Evolutionary conservation across 2,888 invertebrate genomes (phyloP), one percentile per base, ranked within the genome.

Genomic region (Agrotis puta): DNA sequence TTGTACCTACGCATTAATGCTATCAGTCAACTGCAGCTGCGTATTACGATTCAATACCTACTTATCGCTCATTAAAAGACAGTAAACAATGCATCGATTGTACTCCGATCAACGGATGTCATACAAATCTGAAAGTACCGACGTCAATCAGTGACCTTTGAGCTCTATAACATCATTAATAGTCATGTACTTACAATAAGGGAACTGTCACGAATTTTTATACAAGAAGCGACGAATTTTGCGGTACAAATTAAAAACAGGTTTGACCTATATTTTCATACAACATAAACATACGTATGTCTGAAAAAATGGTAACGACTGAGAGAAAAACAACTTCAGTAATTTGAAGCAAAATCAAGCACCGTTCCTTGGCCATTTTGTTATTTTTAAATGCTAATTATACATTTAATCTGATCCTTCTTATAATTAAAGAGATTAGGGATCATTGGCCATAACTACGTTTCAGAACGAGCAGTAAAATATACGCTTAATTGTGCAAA

Each of bases 81-180:
- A n/a, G 50, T 47, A 74, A 74, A 80, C 80, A 77, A 78, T 74
- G 27, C 43, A 13, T 6, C 14, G 51, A 58, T 65, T 54, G 62
- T 74, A 74, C 51, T 27, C 16, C 47, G 20, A 14, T 47, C 68
- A 50, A 14, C 57, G 45, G 56, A 76, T 64, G 81, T 61, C 63
- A 56, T 53, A 61, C 33, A 48, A 61, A 77, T 67, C 54, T 24
- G 9, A 48, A 57, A 48, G 33, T 45, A 65, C 22, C 14, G 43
- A 33, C 59, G 54, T 56, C 18, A 59, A 64, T 51, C 9, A 24
- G 24, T 47, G 63, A 67, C 61, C 43, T 61, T 64, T 48, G 54
- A 62, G 27, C 48, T 50, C 7, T 45, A 5, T 14, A 47, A 11
- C 48, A 24, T 22, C 22, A 20, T 43, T 51, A n/a, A 43, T 47